Conservation (phyloP, 2,888 invertebrate species). For the Flexamia atlantica region DNA sequence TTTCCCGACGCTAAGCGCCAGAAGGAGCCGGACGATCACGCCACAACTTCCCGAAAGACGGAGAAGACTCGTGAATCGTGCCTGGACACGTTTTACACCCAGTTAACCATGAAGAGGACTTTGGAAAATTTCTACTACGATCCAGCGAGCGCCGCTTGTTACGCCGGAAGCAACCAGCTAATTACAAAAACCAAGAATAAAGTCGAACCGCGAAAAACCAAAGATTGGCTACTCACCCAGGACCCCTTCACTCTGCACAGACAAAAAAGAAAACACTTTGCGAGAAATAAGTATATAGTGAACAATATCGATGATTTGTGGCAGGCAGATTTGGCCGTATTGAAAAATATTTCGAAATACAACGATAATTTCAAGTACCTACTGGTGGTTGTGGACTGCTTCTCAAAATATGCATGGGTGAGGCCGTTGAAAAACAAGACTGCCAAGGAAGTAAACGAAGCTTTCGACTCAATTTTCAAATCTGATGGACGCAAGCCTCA, state of each 20-base stretch:
- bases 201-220: not conserved
- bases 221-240: not conserved
- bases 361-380: constrained; percentile 20
- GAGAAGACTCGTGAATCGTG: not conserved
- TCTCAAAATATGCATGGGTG: not conserved
- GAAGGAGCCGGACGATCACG: not conserved
- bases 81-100: not conserved
- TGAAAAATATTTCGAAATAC: not conserved
- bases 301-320: constrained; percentile 29
- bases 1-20: not conserved
- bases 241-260: constrained; percentile 17
- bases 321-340: constrained; percentile 2
- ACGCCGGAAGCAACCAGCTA: not conserved
- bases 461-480: constrained; percentile 30
- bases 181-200: not conserved
- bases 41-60: not conserved
- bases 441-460: constrained; percentile 18
- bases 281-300: constrained; percentile 1
- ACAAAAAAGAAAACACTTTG: not conserved
- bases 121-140: not conserved
- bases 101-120: not conserved
- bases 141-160: not conserved
- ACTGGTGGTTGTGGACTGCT: not conserved
- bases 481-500: not conserved
- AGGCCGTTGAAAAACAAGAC: constrained; percentile 27